A percentile compares a stretch with the other conserved stretches of the same genome.
Evolutionary conservation across 2,797 vertebrate species (phyloP).

Genomic region (Gymnothorax javanicus): DNA sequence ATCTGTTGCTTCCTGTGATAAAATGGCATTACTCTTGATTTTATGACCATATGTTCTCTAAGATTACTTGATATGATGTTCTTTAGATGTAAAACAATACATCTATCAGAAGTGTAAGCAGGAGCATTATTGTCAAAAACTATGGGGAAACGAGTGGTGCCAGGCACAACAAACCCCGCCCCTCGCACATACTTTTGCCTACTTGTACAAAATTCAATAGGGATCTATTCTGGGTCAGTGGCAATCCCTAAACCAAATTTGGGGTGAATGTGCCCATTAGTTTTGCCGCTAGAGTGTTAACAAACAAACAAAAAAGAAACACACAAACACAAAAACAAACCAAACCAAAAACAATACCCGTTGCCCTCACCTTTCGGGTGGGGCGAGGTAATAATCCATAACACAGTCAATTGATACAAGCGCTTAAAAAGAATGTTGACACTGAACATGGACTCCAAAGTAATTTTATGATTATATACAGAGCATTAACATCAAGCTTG

Average conservation of each 20-base stretch:
- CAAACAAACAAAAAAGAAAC: no score
- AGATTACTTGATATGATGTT: slow-evolving; percentile 56
- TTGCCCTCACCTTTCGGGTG: no score
- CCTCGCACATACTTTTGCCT: no score
- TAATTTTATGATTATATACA: background rate
- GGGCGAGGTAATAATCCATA: background rate
- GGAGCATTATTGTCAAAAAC: slow-evolving; percentile 30
- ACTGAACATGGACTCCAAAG: background rate
- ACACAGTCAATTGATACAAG: background rate
- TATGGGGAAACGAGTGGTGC: no score
- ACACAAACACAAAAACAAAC: no score
- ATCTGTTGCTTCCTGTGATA: slow-evolving; percentile 58
- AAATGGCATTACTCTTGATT: slow-evolving; percentile 61
- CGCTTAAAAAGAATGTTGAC: background rate
- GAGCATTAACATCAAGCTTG: background rate
- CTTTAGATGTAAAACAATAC: slow-evolving; percentile 59
- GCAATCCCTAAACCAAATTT: no score
- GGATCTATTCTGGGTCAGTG: no score
- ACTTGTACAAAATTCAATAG: no score
- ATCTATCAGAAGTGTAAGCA: slow-evolving; percentile 32
- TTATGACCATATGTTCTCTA: slow-evolving; percentile 50
- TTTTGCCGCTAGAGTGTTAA: no score
- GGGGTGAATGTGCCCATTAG: no score
- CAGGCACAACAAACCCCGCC: no score
- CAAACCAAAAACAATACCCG: no score